Conservation (phyloP, 2,797 vertebrate species). For the Sciurus carolinensis region DNA sequence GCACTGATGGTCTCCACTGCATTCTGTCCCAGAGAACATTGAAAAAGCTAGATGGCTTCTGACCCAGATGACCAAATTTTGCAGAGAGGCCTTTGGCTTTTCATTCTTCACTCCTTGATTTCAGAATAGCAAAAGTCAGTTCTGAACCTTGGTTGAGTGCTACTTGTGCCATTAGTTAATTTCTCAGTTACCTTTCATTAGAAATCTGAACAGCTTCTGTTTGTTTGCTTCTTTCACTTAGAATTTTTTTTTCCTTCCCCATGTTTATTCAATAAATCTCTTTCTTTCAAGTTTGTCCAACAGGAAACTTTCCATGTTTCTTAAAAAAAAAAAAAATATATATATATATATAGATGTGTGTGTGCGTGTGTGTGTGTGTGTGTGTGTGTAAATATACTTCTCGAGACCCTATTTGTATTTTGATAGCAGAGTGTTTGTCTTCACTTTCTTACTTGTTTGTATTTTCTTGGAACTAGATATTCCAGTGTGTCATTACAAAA, state of each 20-base stretch:
- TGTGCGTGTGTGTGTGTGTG: not conserved
- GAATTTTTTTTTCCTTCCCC: constrained; percentile 38
- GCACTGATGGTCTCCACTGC: not conserved
- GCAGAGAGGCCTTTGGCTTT: not conserved
- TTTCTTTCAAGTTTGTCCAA: not conserved
- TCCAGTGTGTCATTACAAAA: not conserved
- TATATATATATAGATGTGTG: not conserved
- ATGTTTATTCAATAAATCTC: constrained; percentile 21
- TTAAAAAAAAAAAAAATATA: not conserved
- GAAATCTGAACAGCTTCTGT: not conserved
- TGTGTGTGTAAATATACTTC: not conserved
- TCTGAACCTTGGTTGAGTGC: not conserved
- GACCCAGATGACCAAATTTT: not conserved
- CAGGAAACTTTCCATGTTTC: not conserved
- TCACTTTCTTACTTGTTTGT: not conserved
- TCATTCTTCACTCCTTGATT: not conserved
- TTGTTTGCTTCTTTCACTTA: constrained; percentile 15
- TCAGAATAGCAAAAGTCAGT: not conserved
- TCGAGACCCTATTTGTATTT: not conserved
- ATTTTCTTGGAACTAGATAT: not conserved
- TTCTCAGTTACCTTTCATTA: constrained; percentile 42
- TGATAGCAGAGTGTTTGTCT: not conserved
- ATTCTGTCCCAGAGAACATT: not conserved
- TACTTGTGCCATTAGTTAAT: not conserved
- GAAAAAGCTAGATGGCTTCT: not conserved